A percentile compares a stretch with the other conserved stretches of the same genome.
phyloP scores from a whole-genome alignment of 1,140 invertebrate species.

The Procambarus virginalis region DNA sequence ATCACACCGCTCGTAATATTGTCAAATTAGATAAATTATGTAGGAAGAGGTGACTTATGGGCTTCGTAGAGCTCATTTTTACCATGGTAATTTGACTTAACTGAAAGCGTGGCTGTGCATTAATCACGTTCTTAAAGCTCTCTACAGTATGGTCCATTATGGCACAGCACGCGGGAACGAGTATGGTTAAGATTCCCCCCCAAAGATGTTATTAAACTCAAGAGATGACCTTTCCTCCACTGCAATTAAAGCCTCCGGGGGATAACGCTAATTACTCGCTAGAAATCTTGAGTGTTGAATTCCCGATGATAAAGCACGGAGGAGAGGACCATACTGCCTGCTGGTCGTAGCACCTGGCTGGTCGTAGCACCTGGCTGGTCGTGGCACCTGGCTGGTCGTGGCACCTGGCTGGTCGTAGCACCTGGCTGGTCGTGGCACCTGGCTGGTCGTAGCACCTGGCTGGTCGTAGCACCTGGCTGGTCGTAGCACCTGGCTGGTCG shows the following conservation, averaged over 20 bases:
- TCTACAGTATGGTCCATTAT: not conserved
- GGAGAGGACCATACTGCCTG: not conserved
- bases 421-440: too few species aligned
- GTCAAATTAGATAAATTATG: constrained; percentile 60
- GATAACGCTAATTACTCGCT: constrained; percentile 27
- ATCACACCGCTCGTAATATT: constrained; percentile 19
- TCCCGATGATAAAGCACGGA: constrained; percentile 15
- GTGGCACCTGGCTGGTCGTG: not conserved
- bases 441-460: too few species aligned
- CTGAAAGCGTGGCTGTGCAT: too few species aligned
- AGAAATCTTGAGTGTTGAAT: constrained; percentile 16
- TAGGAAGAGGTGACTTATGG: constrained; percentile 51
- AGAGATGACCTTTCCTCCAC: constrained; percentile 30
- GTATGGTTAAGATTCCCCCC: not conserved
- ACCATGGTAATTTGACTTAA: not conserved
- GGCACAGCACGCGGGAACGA: not conserved
- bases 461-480: too few species aligned
- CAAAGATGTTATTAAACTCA: not conserved
- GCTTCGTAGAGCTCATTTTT: constrained; percentile 19
- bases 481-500: too few species aligned
- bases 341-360: not conserved
- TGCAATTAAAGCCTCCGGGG: constrained; percentile 32
- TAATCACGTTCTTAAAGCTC: not conserved
- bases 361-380: not conserved
- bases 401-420: too few species aligned